Evolutionary conservation across 2,888 invertebrate genomes (phyloP).

Genomic region (Aspidiotus rigidus): DNA sequence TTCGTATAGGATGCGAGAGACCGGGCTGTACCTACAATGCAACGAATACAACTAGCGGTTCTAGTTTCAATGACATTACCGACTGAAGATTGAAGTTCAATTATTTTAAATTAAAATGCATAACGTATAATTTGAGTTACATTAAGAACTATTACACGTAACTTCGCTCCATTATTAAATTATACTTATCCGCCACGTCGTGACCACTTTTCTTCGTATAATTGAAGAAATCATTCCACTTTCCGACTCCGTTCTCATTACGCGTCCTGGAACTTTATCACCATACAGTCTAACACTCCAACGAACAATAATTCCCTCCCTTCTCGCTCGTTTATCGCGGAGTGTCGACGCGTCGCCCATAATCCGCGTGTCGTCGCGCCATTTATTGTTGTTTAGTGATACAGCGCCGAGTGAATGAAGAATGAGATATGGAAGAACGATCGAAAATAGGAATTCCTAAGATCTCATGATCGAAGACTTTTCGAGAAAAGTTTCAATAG

Average conservation of each 20-base stretch:
- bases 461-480: too few species aligned
- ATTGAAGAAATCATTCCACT: slow-evolving; percentile 31
- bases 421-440: not conserved
- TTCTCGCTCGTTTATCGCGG: too few species aligned
- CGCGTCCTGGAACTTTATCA: too few species aligned
- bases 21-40: not conserved
- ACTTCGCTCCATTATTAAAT: slow-evolving; percentile 32
- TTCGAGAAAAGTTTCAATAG: too few species aligned
- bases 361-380: too few species aligned
- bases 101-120: slow-evolving; percentile 31
- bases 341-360: too few species aligned
- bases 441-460: too few species aligned
- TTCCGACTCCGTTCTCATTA: not conserved
- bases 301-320: too few species aligned
- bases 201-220: slow-evolving; percentile 25
- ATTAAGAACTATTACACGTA: slow-evolving; percentile 32
- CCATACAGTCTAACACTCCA: too few species aligned
- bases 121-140: slow-evolving; percentile 30
- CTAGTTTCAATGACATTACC: slow-evolving; percentile 31
- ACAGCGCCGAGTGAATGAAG: too few species aligned
- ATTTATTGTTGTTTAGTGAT: too few species aligned
- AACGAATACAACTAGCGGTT: slow-evolving; percentile 5
- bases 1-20: not conserved
- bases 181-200: slow-evolving; percentile 31
- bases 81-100: slow-evolving; percentile 32